Evolutionary conservation across 92 coral and sea anemone species (phyloP).

Genomic region (Bergia sp.): DNA sequence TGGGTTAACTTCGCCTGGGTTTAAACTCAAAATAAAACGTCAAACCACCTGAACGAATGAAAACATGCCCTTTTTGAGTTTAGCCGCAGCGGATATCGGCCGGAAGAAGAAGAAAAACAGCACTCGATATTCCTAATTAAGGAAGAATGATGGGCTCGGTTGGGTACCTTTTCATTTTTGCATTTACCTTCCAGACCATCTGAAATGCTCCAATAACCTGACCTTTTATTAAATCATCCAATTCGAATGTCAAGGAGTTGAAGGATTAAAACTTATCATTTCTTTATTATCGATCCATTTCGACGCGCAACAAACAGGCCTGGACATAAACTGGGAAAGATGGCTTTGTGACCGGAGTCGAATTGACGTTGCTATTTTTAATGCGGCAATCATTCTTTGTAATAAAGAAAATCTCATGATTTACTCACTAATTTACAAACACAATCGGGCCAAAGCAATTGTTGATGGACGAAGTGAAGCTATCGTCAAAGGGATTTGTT

Average conservation of each 20-base stretch:
- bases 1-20: neutral
- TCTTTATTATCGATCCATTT: neutral
- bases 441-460: slow-evolving; percentile 20
- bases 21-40: slow-evolving; percentile 14
- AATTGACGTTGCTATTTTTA: slow-evolving; percentile 7
- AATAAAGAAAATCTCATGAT: slow-evolving; percentile 10
- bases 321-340: slow-evolving; percentile 16
- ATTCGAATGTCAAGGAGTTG: neutral
- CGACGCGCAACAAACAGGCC: neutral
- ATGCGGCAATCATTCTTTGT: neutral
- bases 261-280: neutral
- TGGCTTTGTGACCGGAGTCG: neutral
- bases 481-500: neutral
- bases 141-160: slow-evolving; percentile 11
- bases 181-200: neutral
- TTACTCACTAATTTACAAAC: neutral
- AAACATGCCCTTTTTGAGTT: slow-evolving; percentile 23
- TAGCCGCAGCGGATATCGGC: slow-evolving; percentile 17
- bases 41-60: neutral
- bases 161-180: slow-evolving; percentile 10
- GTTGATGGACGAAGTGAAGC: slow-evolving; percentile 34
- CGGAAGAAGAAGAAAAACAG: slow-evolving; percentile 7
- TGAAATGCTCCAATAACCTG: slow-evolving; percentile 11
- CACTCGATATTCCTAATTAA: slow-evolving; percentile 3
- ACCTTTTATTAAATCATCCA: neutral